Evolutionary conservation across 2,113 vertebrate genomes (phyloP), one percentile per base, ranked within the genome.

Genomic region (Dascyllus trimaculatus): DNA sequence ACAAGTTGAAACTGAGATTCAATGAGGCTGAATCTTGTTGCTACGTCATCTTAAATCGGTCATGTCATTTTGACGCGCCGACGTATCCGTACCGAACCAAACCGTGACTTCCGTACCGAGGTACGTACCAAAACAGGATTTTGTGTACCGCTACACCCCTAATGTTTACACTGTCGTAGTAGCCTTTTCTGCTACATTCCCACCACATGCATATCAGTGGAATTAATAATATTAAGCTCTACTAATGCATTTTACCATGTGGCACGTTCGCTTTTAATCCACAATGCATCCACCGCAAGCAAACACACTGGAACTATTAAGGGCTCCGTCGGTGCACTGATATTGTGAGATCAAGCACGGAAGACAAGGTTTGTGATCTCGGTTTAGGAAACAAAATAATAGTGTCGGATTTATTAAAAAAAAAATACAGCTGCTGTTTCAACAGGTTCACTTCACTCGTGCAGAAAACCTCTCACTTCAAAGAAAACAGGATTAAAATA

Each of bases 401-500:
- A 29, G 29, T 6, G 29, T 29, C 4, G n/a, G 19, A 53, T 58
- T 49, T 75, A 0, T 1, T 58, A 11, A 26, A 49, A 58, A 5
- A 40, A 40, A 48, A 53, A 48, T 24, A 22, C 29, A 51, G 14
- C 32, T 0, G 1, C 11, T 45, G 57, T 13, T 59, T 25, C 26
- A n/a, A 65, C 24, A 62, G 24, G 11, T 40, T 73, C 21, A n/a
- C 11, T 58, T 48, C 29, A 40, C 71, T 49, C 11, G 14, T 29
- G n/a, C 5, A 10, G 19, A 35, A n/a, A 65, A 75, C 19, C 26
- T 73, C 46, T 65, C 38, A 69, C 32, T 18, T 66, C 13, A 11
- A 32, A 82, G 6, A 21, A 54, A 67, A 56, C 4, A 43, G 8
- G 71, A 79, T 77, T 66, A 52, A 64, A 75, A 81, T 46, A 70